Conservation (phyloP, 2,888 invertebrate genomes). For the Parnassius glacialis region DNA sequence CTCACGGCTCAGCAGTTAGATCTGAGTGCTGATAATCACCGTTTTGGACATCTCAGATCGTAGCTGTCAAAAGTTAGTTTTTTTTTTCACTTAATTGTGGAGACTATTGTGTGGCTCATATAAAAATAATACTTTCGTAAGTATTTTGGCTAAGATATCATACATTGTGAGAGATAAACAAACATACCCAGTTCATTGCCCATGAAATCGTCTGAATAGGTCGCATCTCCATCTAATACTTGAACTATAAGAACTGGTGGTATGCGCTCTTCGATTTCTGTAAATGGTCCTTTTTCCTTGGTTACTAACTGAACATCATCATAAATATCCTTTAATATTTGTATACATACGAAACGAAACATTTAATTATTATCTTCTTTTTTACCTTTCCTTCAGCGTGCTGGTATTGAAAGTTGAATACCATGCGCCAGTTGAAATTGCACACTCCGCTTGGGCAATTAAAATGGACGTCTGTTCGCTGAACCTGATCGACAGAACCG, state of each 20-base stretch:
- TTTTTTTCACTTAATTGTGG: too few relatives aligned
- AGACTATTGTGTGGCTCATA: too few relatives aligned
- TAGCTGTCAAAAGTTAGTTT: too few relatives aligned
- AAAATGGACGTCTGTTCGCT: slow-evolving; percentile 92
- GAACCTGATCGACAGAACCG: slow-evolving; percentile 82
- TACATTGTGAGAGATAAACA: too few relatives aligned
- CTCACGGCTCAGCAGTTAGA: too few relatives aligned
- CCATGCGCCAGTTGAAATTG: slow-evolving; percentile 94
- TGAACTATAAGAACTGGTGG: slow-evolving; percentile 89
- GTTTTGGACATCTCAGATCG: too few relatives aligned
- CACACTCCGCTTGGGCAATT: slow-evolving; percentile 89
- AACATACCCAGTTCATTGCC: slow-evolving; percentile 68
- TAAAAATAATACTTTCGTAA: too few relatives aligned
- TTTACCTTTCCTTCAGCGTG: slow-evolving; percentile 85
- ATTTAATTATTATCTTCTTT: not conserved
- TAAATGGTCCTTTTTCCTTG: slow-evolving; percentile 72
- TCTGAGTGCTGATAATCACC: too few relatives aligned
- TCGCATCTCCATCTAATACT: slow-evolving; percentile 91
- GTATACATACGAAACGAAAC: not conserved
- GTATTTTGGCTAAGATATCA: too few relatives aligned
- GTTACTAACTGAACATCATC: slow-evolving; percentile 29
- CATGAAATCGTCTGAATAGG: slow-evolving; percentile 88
- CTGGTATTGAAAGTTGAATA: slow-evolving; percentile 89
- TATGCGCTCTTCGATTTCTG: slow-evolving; percentile 83
- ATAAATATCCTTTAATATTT: not conserved